Evolutionary conservation across 2,113 vertebrate genomes (phyloP).

Genomic region (Neofelis nebulosa): DNA sequence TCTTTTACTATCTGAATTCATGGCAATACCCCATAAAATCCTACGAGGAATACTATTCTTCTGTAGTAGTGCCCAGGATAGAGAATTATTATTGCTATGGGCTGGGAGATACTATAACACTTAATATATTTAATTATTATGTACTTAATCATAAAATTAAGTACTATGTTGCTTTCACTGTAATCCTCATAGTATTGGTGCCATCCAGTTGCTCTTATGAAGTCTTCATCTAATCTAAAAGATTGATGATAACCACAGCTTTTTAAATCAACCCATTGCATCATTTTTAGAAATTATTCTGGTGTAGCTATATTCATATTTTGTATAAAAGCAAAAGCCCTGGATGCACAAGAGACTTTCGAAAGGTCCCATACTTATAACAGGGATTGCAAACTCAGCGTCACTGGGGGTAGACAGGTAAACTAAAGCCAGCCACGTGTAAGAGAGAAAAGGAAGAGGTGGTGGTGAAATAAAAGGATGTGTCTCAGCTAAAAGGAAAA

Average conservation of each 20-base stretch:
- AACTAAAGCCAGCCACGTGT: background rate
- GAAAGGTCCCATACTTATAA: background rate
- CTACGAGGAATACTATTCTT: background rate
- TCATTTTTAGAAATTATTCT: background rate
- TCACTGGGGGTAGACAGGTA: background rate
- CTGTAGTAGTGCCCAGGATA: background rate
- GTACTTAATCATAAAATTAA: background rate
- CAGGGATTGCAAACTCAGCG: background rate
- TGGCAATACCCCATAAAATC: background rate
- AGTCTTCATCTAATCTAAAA: background rate
- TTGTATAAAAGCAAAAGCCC: background rate
- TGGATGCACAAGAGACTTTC: background rate
- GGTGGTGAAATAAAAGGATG: background rate
- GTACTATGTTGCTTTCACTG: background rate
- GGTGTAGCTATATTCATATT: background rate
- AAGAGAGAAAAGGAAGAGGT: background rate
- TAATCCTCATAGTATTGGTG: background rate
- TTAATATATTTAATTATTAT: no score
- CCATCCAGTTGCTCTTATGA: background rate
- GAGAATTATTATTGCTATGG: background rate
- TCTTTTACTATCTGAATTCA: background rate
- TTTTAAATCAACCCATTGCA: background rate
- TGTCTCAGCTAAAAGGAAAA: background rate
- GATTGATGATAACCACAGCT: background rate
- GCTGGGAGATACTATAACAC: background rate